Conservation (phyloP, 2,113 vertebrate species). For the Leiothrix lutea region DNA sequence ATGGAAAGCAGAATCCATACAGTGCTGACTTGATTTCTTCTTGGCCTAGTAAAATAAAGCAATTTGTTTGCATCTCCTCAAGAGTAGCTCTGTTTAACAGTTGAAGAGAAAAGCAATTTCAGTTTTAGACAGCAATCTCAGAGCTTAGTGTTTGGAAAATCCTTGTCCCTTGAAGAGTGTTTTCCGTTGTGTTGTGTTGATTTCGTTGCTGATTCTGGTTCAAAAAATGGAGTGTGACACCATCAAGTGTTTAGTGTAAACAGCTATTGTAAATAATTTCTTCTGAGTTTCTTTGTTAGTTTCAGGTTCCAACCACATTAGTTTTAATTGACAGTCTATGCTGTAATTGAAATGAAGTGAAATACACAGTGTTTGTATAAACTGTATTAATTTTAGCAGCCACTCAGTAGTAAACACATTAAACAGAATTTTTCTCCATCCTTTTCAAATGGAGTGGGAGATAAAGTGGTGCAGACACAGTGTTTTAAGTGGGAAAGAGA, state of each 20-base stretch:
- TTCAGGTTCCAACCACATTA: neutral
- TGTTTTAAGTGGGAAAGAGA: neutral
- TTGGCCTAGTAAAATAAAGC: neutral
- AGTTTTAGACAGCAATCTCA: neutral
- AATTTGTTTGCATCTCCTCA: neutral
- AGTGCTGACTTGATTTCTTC: neutral
- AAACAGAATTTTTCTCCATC: neutral
- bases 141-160: neutral
- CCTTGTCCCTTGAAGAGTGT: neutral
- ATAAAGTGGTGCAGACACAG: neutral
- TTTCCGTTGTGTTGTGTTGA: neutral
- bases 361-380: neutral
- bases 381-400: neutral
- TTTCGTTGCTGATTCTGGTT: neutral
- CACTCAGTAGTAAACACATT: neutral
- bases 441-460: neutral
- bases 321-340: neutral
- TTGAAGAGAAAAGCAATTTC: neutral
- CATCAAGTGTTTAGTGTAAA: neutral
- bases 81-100: neutral
- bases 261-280: neutral
- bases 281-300: neutral
- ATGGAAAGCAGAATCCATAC: conserved; percentile 6
- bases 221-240: neutral
- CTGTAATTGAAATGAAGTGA: neutral